Evolutionary conservation across 2,888 invertebrate genomes (phyloP).

Genomic region (Brachyptera risi): DNA sequence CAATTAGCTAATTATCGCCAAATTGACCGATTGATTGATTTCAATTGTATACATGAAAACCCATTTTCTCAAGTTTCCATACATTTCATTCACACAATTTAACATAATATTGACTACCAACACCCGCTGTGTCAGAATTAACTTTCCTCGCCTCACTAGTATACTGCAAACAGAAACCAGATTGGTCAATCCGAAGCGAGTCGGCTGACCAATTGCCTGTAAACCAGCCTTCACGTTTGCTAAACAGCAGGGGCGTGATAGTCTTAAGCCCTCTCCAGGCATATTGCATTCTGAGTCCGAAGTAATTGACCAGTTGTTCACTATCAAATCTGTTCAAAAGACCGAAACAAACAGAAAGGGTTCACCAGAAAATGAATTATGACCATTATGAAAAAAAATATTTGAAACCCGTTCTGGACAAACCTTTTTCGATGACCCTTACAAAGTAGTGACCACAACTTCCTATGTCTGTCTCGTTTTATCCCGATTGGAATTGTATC

Average conservation of each 20-base stretch:
- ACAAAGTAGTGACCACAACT: conserved; percentile 17
- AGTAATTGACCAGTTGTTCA: conserved; percentile 21
- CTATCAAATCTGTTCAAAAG: conserved; percentile 8
- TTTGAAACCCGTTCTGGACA: conserved; percentile 11
- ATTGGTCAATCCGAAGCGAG: not conserved
- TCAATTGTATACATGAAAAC: too few species aligned
- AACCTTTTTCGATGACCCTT: conserved; percentile 12
- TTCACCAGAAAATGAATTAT: conserved; percentile 18
- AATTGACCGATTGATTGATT: too few species aligned
- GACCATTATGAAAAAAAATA: not conserved
- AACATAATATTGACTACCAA: too few species aligned
- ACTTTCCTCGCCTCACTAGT: conserved; percentile 4
- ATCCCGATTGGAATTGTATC: not conserved
- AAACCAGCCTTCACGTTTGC: not conserved
- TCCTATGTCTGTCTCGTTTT: conserved; percentile 10
- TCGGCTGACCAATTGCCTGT: conserved; percentile 10
- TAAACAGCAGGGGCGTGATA: conserved; percentile 16
- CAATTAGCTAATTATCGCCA: too few species aligned
- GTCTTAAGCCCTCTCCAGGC: conserved; percentile 1
- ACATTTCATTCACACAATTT: too few species aligned
- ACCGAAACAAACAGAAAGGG: conserved; percentile 7
- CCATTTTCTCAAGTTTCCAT: too few species aligned
- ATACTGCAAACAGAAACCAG: not conserved
- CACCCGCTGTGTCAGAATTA: conserved; percentile 10
- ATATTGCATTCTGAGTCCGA: conserved; percentile 13